Evolutionary conservation across 2,888 invertebrate species (phyloP), one percentile per base, ranked within the genome.

Genomic region (Acronicta psi): DNA sequence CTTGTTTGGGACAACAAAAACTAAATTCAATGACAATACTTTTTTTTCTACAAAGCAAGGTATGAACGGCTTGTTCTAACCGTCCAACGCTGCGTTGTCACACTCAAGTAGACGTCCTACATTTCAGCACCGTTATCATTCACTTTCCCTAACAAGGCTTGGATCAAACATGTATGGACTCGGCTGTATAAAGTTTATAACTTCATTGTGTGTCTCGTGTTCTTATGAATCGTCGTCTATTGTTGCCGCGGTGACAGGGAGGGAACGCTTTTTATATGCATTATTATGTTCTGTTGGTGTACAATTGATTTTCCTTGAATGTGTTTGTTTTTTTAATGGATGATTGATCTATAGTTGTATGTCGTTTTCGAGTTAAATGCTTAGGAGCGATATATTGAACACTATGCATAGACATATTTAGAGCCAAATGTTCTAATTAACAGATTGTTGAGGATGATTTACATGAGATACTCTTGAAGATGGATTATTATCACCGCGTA

Each of bases 151-250:
- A 63, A 65, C 55, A 37, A 62, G 62, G 25, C 45, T 54, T 38
- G 51, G 53, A 67, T 67, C 64, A 51, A 67, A 67, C 74, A 69
- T 62, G 54, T 73, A 54, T 73, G 49, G 43, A 66, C 58, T 57
- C 52, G n/a, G 59, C 63, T 59, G n/a, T n/a, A 51, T 74, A 70
- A 77, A 74, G 43, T 74, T 75, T 70, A 71, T 59, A 61, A 67
- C 71, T 61, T 67, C 73, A 76, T 79, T 79, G 74, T 77, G 49
- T 46, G 36, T 41, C 57, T 66, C 41, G 55, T 65, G 67, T 79
- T 75, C 71, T 65, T 75, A 75, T 64, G 77, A 77, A 78, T 80
- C 79, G 78, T 59, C 66, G 61, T 54, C 77, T 70, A 82, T 83
- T 83, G 83, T 84, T 74, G 71, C 63, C 45, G 51, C 47, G 59